A percentile compares a stretch with the other conserved stretches of the same genome.
Conservation (phyloP, 2,113 vertebrate species). For the Galeopterus variegatus region DNA sequence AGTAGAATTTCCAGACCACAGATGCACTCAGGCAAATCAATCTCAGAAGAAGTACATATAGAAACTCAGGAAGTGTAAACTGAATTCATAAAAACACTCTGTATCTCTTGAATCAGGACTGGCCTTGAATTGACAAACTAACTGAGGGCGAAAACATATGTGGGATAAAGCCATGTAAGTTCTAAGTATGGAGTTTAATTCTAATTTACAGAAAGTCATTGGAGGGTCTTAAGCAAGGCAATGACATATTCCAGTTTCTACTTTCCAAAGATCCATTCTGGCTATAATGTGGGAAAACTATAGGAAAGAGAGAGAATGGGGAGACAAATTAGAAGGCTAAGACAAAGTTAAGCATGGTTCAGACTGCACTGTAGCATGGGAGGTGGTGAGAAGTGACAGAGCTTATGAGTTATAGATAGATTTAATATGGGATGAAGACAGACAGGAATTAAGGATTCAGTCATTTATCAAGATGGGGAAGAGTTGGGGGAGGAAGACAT, state of each 20-base stretch:
- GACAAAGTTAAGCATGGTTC: not conserved
- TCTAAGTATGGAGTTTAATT: not conserved
- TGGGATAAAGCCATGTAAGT: not conserved
- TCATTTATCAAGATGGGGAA: conserved; percentile 15
- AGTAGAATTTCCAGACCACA: not conserved
- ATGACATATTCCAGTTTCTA: not conserved
- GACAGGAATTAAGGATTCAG: not conserved
- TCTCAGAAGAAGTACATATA: not conserved
- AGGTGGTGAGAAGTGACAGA: not conserved
- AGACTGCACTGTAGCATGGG: not conserved
- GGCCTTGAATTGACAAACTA: not conserved
- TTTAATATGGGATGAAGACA: not conserved
- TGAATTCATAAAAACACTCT: conserved; percentile 1
- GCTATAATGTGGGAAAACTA: not conserved
- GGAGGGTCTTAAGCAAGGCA: conserved; percentile 20
- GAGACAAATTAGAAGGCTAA: not conserved
- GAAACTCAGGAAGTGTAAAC: not conserved
- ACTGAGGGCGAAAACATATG: not conserved
- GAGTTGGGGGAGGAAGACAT: not conserved
- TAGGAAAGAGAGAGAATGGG: not conserved
- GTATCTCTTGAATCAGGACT: not conserved
- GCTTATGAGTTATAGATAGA: not conserved
- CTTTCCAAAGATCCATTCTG: not conserved
- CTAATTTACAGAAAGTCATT: not conserved
- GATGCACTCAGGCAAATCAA: not conserved